phyloP scores from a whole-genome alignment of 2,888 invertebrate genomes.

The Spodoptera exigua region DNA sequence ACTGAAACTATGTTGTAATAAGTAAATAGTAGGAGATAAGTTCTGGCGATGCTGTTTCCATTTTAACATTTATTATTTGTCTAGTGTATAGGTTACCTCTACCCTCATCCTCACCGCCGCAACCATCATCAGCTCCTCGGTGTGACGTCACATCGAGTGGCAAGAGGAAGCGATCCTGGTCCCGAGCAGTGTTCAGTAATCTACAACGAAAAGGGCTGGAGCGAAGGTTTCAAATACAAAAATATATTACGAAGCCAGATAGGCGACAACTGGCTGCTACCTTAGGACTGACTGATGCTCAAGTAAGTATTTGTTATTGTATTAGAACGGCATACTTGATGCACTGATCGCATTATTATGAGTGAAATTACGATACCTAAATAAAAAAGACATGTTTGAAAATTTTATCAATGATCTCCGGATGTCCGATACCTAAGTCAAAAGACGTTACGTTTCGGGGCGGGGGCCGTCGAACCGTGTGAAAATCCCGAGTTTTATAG shows the following conservation, averaged over 20 bases:
- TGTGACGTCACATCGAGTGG: conserved; percentile 87
- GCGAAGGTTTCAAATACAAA: conserved; percentile 97
- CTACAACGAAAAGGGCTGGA: conserved; percentile 98
- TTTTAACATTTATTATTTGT: conserved; percentile 8
- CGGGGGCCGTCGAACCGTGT: too few species aligned
- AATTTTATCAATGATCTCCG: too few species aligned
- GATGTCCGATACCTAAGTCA: too few species aligned
- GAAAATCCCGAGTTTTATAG: too few species aligned
- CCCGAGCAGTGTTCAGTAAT: conserved; percentile 98
- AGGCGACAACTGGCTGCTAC: conserved; percentile 97
- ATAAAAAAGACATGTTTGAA: too few species aligned
- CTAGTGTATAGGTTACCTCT: conserved; percentile 82
- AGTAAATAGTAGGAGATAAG: too few species aligned
- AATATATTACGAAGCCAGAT: conserved; percentile 98
- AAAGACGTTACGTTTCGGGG: too few species aligned
- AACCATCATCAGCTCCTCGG: conserved; percentile 74
- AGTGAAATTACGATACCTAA: too few species aligned
- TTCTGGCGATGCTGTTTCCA: background rate
- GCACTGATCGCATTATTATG: too few species aligned
- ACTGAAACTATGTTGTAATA: too few species aligned
- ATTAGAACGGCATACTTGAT: too few species aligned
- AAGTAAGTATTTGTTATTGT: conserved; percentile 73
- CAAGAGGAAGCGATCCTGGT: conserved; percentile 97
- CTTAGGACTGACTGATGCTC: conserved; percentile 97
- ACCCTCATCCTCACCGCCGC: conserved; percentile 79